Conservation (phyloP, 2,113 vertebrate genomes). For the Isichthys henryi region DNA sequence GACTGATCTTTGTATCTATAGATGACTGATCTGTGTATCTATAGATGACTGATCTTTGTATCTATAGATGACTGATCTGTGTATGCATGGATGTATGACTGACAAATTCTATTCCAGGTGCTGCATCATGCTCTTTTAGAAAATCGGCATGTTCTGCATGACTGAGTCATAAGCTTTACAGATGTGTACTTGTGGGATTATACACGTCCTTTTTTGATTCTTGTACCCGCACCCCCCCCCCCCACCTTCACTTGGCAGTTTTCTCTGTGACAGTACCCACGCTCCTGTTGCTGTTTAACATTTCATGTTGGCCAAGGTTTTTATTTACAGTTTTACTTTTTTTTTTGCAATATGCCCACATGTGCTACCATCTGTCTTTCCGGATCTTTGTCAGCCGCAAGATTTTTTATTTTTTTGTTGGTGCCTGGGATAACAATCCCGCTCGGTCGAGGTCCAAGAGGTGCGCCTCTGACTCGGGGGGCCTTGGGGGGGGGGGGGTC, state of each 20-base stretch:
- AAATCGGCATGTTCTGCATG: background rate
- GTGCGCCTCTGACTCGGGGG: background rate
- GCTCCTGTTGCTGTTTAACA: constrained; percentile 12
- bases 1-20: background rate
- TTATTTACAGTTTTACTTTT: constrained; percentile 38
- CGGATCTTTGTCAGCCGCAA: constrained; percentile 24
- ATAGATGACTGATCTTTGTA: background rate
- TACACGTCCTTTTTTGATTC: constrained; percentile 39
- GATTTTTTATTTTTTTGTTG: constrained; percentile 5
- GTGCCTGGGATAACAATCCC: background rate
- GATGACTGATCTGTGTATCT: background rate
- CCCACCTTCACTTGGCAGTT: background rate
- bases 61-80: background rate
- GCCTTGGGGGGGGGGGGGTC: background rate
- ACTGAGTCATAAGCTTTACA: background rate
- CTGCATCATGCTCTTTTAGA: background rate
- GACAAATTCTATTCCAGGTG: background rate
- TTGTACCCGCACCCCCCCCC: background rate
- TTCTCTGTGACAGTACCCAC: constrained; percentile 13
- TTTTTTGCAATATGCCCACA: constrained; percentile 53
- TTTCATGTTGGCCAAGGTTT: constrained; percentile 14
- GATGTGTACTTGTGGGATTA: constrained; percentile 28
- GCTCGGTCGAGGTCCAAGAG: background rate
- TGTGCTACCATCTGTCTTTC: constrained; percentile 60
- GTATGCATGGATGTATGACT: background rate